Percentiles rank a stretch among this genome's conserved stretches.
Evolutionary conservation across 2,888 invertebrate genomes (phyloP).

Genomic region (Sminthurides aquaticus): DNA sequence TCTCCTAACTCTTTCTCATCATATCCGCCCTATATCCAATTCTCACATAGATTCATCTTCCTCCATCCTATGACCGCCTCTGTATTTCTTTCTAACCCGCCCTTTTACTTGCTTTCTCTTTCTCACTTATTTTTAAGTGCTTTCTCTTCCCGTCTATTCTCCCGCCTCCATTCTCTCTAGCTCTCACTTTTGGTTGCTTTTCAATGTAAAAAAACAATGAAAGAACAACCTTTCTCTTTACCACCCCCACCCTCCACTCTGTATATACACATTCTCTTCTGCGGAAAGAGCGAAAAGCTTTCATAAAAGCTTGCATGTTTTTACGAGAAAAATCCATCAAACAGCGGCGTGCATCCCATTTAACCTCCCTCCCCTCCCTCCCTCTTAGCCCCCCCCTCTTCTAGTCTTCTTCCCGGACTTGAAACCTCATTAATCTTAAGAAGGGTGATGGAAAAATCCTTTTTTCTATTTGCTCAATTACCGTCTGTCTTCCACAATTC

Average conservation of each 20-base stretch:
- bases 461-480: background rate
- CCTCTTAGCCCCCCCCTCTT: background rate
- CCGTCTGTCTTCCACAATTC: background rate
- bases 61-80: too few species aligned
- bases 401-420: background rate
- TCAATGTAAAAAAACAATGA: too few species aligned
- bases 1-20: too few species aligned
- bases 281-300: background rate
- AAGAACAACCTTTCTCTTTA: too few species aligned
- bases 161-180: conserved; percentile 14
- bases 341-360: background rate
- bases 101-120: too few species aligned
- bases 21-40: too few species aligned
- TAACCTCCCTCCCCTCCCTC: background rate
- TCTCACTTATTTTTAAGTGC: too few species aligned
- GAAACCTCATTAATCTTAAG: background rate
- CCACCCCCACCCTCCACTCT: too few species aligned
- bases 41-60: too few species aligned
- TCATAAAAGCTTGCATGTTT: background rate
- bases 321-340: background rate
- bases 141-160: conserved; percentile 4
- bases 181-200: conserved; percentile 8
- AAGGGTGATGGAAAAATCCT: background rate
- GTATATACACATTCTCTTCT: too few species aligned
- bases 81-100: too few species aligned